Conservation (phyloP, 2,888 invertebrate species). For the Megastigmus dorsalis region DNA sequence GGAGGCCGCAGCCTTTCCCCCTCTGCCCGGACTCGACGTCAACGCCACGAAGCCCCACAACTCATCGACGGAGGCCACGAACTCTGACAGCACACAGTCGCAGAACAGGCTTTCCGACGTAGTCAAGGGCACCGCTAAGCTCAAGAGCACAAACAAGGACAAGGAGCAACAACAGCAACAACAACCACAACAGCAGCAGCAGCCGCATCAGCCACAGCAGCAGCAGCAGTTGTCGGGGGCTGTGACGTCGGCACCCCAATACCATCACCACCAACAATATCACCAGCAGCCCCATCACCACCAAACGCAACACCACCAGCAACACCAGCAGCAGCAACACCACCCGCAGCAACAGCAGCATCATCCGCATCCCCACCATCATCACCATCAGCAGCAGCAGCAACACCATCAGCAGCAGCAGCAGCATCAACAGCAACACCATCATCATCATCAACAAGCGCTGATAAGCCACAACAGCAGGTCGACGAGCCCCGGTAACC, state of each 20-base stretch:
- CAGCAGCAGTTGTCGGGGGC: constrained; percentile 31
- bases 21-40: constrained; percentile 81
- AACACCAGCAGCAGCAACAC: constrained; percentile 30
- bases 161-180: constrained; percentile 60
- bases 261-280: constrained; percentile 42
- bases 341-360: constrained; percentile 39
- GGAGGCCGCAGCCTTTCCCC: constrained; percentile 87
- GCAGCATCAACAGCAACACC: constrained; percentile 23
- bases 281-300: constrained; percentile 31
- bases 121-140: constrained; percentile 83
- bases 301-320: constrained; percentile 49
- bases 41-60: constrained; percentile 68
- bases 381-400: constrained; percentile 55
- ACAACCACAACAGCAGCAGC: constrained; percentile 30
- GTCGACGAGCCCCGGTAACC: constrained; percentile 54
- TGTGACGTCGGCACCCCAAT: constrained; percentile 12
- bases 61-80: constrained; percentile 62
- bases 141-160: constrained; percentile 75
- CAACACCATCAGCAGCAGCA: constrained; percentile 33
- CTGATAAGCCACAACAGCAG: constrained; percentile 48
- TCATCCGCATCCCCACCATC: constrained; percentile 54
- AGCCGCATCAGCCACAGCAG: constrained; percentile 37
- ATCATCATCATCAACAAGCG: constrained; percentile 45
- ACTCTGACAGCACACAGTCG: constrained; percentile 66
- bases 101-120: constrained; percentile 85